A percentile compares a stretch with the other conserved stretches of the same genome.
Conservation (phyloP, 2,113 vertebrate genomes). For the Accipiter cooperii region DNA sequence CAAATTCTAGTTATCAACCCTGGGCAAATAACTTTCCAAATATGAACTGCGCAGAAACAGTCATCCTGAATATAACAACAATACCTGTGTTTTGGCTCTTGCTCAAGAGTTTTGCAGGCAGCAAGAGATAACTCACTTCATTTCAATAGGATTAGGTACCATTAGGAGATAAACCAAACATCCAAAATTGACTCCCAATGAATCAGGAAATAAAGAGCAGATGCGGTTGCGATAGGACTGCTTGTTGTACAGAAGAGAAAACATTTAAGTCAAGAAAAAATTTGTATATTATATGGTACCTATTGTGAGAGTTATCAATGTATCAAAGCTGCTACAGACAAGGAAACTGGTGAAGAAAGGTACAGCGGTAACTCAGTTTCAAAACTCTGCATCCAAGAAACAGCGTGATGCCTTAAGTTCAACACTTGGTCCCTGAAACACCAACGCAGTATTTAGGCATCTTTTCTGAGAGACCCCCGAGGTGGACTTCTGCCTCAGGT, state of each 20-base stretch:
- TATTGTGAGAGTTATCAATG: background rate
- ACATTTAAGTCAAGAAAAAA: background rate
- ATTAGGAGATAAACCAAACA: background rate
- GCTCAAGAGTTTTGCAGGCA: background rate
- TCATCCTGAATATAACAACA: background rate
- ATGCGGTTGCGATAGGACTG: background rate
- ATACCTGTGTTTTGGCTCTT: background rate
- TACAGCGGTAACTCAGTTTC: background rate
- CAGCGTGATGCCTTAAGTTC: too few species aligned
- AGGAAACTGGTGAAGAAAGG: background rate
- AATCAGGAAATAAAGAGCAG: background rate
- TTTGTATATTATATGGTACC: rapidly evolving
- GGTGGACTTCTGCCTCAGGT: too few species aligned
- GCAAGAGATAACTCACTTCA: background rate
- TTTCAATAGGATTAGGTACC: background rate
- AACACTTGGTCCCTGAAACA: background rate
- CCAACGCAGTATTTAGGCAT: background rate
- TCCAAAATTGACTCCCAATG: background rate
- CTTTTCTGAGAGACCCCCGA: background rate
- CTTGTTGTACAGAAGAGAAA: background rate
- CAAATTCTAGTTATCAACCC: background rate
- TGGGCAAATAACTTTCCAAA: background rate
- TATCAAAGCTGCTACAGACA: background rate
- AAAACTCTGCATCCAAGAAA: background rate
- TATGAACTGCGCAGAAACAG: rapidly evolving